These are phyloP conservation scores for Miichthys miiuy DNA, from an alignment of 2,797 vertebrate species.

Conservation along the genomic window DNA sequence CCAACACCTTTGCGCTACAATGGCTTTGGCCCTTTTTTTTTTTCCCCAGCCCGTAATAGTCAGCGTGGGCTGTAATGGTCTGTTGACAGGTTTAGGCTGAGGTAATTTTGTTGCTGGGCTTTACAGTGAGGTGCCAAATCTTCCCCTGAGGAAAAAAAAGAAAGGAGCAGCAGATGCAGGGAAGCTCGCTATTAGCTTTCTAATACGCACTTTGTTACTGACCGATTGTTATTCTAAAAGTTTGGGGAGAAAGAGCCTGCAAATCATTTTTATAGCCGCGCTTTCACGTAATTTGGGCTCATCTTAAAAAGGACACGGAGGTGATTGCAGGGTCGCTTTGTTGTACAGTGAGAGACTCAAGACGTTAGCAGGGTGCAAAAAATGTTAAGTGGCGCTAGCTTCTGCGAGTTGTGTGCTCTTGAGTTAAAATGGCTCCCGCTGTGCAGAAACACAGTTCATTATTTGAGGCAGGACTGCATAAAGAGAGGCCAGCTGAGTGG, in stretches of 20 bases:
- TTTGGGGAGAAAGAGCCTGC: constrained; percentile 33
- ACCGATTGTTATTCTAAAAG: constrained; percentile 56
- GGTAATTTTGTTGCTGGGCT: constrained; percentile 83
- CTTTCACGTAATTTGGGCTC: constrained; percentile 35
- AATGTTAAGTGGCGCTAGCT: constrained; percentile 65
- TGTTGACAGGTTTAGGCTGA: constrained; percentile 89
- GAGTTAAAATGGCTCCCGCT: constrained; percentile 79
- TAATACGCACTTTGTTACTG: constrained; percentile 54
- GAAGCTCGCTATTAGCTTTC: constrained; percentile 64
- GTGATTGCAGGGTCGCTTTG: constrained; percentile 45
- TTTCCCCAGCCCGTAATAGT: constrained; percentile 81
- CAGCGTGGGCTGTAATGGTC: constrained; percentile 85
- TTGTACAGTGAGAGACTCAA: constrained; percentile 16
- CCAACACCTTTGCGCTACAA: constrained; percentile 88
- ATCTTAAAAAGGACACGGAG: constrained; percentile 41
- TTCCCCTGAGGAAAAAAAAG: constrained; percentile 72
- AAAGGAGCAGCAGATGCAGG: constrained; percentile 59
- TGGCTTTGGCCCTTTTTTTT: constrained; percentile 71
- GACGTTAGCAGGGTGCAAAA: constrained; percentile 54
- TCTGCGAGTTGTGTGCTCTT: constrained; percentile 59
- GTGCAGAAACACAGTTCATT: constrained; percentile 83
- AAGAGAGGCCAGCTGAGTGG: constrained; percentile 80
- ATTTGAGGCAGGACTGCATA: constrained; percentile 82
- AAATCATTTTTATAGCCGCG: constrained; percentile 53
- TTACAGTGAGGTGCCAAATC: constrained; percentile 82